A percentile compares a stretch with the other conserved stretches of the same genome.
Evolutionary conservation across 2,888 invertebrate genomes (phyloP).

Genomic region (Saturnia japonica): DNA sequence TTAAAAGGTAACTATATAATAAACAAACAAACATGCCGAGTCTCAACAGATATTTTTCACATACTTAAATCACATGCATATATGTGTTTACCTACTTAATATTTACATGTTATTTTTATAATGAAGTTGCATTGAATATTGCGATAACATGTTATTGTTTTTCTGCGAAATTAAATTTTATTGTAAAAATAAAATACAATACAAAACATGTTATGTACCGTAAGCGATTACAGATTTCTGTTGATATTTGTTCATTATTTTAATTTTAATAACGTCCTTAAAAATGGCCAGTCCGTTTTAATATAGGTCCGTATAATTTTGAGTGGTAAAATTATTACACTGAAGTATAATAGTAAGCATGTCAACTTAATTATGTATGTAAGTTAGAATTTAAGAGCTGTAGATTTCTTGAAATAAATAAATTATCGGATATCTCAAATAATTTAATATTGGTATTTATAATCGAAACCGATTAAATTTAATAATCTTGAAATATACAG

Average conservation of each 20-base stretch:
- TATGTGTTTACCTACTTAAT: not conserved
- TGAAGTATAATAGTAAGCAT: too few species aligned
- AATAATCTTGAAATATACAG: too few species aligned
- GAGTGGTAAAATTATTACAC: not conserved
- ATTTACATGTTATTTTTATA: not conserved
- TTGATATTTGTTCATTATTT: not conserved
- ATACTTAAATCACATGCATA: not conserved
- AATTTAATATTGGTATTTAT: too few species aligned
- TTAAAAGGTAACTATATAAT: not conserved
- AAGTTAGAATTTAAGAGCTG: too few species aligned
- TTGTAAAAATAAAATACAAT: not conserved
- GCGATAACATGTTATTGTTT: not conserved
- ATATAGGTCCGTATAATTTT: not conserved
- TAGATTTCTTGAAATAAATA: too few species aligned
- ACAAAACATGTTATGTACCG: not conserved
- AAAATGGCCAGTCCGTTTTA: not conserved
- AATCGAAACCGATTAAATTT: not conserved
- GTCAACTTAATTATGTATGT: too few species aligned
- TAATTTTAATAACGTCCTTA: not conserved
- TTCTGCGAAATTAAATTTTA: constrained; percentile 17
- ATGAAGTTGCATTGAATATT: not conserved
- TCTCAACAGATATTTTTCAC: not conserved
- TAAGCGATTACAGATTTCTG: not conserved
- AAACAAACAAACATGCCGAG: constrained; percentile 1
- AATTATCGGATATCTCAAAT: too few species aligned